phyloP scores from a whole-genome alignment of 2,888 invertebrate genomes.

The Drosophila melanosoma region DNA sequence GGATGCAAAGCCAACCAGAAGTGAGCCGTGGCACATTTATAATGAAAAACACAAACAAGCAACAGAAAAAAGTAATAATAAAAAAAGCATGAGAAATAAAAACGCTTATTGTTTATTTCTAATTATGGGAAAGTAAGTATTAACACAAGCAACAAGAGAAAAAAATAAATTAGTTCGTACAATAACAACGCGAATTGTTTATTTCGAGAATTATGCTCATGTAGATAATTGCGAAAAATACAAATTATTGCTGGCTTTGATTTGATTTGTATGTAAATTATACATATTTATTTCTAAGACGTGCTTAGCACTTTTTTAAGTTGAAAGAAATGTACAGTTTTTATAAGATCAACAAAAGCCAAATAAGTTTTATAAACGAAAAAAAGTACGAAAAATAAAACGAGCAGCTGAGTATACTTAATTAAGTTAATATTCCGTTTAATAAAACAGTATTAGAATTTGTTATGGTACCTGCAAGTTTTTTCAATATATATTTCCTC shows the following conservation, averaged over 20 bases:
- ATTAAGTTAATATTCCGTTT: background rate
- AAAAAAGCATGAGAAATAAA: constrained; percentile 47
- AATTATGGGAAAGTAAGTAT: background rate
- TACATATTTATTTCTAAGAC: background rate
- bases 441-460: background rate
- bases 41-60: constrained; percentile 55
- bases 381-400: background rate
- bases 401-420: background rate
- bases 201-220: constrained; percentile 4
- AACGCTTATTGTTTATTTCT: constrained; percentile 19
- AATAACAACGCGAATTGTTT: constrained; percentile 20
- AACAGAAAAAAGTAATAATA: constrained; percentile 39
- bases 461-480: background rate
- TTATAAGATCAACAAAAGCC: background rate
- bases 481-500: background rate
- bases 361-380: too few species aligned
- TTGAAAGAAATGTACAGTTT: background rate
- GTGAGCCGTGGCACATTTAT: constrained; percentile 58
- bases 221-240: background rate
- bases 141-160: constrained; percentile 24
- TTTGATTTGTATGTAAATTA: background rate
- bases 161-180: constrained; percentile 6
- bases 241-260: background rate
- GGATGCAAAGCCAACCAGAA: constrained; percentile 36
- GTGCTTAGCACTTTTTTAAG: background rate